Conservation (phyloP, 2,888 invertebrate species). For the Eristalinus aeneus region DNA sequence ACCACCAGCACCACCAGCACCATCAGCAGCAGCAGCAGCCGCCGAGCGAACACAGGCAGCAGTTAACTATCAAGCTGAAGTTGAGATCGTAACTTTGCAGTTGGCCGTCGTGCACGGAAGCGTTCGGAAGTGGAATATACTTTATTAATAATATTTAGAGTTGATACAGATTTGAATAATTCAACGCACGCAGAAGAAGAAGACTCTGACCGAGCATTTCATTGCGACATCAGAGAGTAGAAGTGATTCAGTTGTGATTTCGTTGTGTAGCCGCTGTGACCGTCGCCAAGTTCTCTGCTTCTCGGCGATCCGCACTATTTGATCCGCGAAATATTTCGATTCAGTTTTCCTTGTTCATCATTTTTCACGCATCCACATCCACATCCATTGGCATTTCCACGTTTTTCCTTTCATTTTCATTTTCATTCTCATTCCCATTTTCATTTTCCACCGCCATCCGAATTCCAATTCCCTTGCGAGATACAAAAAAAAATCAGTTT, state of each 20-base stretch:
- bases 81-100: slow-evolving; percentile 81
- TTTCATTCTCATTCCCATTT: background rate
- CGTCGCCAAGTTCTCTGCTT: slow-evolving; percentile 1
- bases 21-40: slow-evolving; percentile 73
- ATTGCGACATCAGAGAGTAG: slow-evolving; percentile 42
- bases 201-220: slow-evolving; percentile 37
- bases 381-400: background rate
- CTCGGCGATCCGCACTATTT: background rate
- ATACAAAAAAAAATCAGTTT: slow-evolving; percentile 22
- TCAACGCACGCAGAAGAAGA: slow-evolving; percentile 37
- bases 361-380: background rate
- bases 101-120: slow-evolving; percentile 81
- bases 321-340: background rate
- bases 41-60: slow-evolving; percentile 78
- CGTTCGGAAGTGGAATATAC: slow-evolving; percentile 81
- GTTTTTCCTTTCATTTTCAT: background rate
- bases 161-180: slow-evolving; percentile 70
- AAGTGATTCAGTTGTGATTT: slow-evolving; percentile 60
- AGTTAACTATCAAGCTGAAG: slow-evolving; percentile 80
- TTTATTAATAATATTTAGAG: slow-evolving; percentile 80
- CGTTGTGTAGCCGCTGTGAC: slow-evolving; percentile 43
- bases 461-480: background rate
- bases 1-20: slow-evolving; percentile 67
- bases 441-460: background rate
- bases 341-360: background rate